phyloP scores from a whole-genome alignment of 2,797 vertebrate genomes.

The Acestrorhynchus altus region DNA sequence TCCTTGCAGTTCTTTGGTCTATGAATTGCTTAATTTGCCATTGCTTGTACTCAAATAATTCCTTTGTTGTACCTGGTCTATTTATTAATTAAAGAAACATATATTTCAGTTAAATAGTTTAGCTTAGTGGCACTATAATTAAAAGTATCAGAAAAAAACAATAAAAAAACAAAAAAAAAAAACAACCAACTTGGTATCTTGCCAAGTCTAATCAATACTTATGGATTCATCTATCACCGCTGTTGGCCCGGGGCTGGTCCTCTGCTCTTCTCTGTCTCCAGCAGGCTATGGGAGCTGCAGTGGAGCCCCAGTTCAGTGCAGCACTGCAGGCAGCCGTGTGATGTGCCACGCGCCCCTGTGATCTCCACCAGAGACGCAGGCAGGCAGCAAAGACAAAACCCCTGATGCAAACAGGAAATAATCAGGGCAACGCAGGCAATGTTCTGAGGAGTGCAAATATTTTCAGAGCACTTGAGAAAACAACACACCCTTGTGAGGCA shows the following conservation, averaged over 20 bases:
- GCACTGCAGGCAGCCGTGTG: constrained; percentile 68
- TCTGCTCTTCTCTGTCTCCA: constrained; percentile 33
- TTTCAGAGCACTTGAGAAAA: constrained; percentile 74
- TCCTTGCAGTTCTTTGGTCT: too few relatives aligned
- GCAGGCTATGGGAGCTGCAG: constrained; percentile 54
- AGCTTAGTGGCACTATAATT: too few relatives aligned
- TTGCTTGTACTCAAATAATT: too few relatives aligned
- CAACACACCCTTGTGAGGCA: constrained; percentile 47
- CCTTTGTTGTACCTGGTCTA: too few relatives aligned
- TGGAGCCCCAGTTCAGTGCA: constrained; percentile 55
- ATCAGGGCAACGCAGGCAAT: constrained; percentile 76
- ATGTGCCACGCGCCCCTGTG: constrained; percentile 74
- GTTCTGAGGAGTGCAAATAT: constrained; percentile 83
- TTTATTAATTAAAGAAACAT: too few relatives aligned
- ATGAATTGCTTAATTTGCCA: too few relatives aligned
- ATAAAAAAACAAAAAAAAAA: too few relatives aligned
- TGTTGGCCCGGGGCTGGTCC: neutral
- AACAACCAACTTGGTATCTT: neutral
- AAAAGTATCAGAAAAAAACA: too few relatives aligned
- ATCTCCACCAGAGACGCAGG: constrained; percentile 68
- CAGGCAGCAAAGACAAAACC: constrained; percentile 60
- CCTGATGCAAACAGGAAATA: constrained; percentile 79
- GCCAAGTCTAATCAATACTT: neutral
- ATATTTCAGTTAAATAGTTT: too few relatives aligned
- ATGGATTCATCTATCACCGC: neutral